A percentile compares a stretch with the other conserved stretches of the same genome.
phyloP scores from a whole-genome alignment of 1,140 invertebrate species.

The Antheraea pernyi region DNA sequence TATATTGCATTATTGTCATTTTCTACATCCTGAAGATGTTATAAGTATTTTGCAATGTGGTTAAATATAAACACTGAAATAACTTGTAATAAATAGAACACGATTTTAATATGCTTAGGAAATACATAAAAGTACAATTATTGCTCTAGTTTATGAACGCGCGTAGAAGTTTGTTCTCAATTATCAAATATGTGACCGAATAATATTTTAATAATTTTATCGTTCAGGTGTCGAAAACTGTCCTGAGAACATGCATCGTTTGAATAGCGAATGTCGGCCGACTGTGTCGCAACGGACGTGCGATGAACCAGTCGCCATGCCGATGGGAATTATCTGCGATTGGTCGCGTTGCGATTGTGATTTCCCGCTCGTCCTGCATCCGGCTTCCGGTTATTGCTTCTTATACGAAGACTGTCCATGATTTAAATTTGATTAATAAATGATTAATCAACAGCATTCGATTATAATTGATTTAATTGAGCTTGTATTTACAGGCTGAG shows the following conservation, averaged over 20 bases:
- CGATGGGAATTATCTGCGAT: conserved; percentile 67
- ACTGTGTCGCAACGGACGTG: conserved; percentile 65
- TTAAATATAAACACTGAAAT: too few species aligned
- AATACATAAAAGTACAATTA: too few species aligned
- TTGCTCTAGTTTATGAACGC: too few species aligned
- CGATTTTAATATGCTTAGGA: too few species aligned
- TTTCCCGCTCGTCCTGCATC: conserved; percentile 65
- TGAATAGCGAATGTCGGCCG: conserved; percentile 63
- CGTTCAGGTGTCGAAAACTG: conserved; percentile 58
- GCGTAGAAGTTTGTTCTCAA: neutral
- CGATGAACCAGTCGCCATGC: conserved; percentile 58
- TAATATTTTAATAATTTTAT: conserved; percentile 1
- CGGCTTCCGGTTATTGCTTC: conserved; percentile 64
- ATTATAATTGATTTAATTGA: too few species aligned
- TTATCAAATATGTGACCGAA: neutral
- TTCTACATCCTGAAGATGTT: too few species aligned
- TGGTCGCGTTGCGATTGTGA: conserved; percentile 73
- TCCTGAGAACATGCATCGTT: conserved; percentile 60
- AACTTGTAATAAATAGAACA: too few species aligned
- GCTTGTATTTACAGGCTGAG: too few species aligned
- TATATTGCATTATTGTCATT: too few species aligned
- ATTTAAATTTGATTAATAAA: conserved; percentile 12
- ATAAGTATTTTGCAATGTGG: too few species aligned
- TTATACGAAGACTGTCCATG: conserved; percentile 65
- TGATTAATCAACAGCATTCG: too few species aligned